Evolutionary conservation across 64 coral and sea anemone genomes (phyloP), one percentile per base, ranked within the genome.

Genomic region (Acropora yongei): DNA sequence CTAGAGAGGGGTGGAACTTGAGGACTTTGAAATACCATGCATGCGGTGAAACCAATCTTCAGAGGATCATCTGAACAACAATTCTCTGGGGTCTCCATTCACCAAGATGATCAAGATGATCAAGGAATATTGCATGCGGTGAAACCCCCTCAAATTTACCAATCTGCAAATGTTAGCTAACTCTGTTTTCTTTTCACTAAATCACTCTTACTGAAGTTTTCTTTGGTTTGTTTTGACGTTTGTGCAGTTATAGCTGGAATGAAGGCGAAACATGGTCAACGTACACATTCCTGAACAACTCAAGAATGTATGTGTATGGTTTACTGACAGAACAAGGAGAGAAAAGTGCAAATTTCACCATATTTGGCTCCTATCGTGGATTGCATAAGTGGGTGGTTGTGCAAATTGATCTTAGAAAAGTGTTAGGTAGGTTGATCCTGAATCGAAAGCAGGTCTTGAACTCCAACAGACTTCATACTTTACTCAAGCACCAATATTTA

Each of bases 271-370:
- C 84, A 3, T 99, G 97, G 97, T 50, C 73, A 1, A 88, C 94
- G 8, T 91, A 89, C 49, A 84, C 77, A 46, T 99, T 99, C 68
- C 68, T 97, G 6, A 85, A 47, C 41, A 80, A 86, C 72, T 68
- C 93, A 2, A 90, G 86, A 58, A 92, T 99, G 50, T 57, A 79
- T 57, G 97, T 99, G 9, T 99, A 99, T 94, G 97, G 97, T 0
- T 91, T 99, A 44, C 89, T 99, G 44, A 99, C 97, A 76, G 97
- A 99, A 55, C 94, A 88, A 9, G 91, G 94, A 0, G 94, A 99
- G 87, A 55, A 89, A 47, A 99, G 87, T 89, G 91, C 97, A 2
- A 44, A 91, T 66, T 99, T 99, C 57, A 96, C 97, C 45, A 75
- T 99, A 10, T 99, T 93, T 76, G 97, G 97, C 14, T 96, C 94